Conservation (phyloP, 2,888 invertebrate genomes). For the Lasioglossum villosulum region DNA sequence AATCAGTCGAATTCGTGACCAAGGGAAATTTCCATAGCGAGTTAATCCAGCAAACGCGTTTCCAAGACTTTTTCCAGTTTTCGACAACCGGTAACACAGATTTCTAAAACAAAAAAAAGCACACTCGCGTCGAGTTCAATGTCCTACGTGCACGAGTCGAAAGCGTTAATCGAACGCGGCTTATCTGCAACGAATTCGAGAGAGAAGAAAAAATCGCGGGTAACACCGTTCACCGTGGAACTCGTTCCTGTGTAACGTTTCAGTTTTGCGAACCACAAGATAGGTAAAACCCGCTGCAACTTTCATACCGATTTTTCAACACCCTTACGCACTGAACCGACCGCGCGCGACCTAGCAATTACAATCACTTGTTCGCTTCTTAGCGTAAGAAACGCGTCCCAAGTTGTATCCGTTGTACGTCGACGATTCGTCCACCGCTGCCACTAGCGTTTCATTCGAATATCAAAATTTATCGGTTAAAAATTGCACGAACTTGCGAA, state of each 20-base stretch:
- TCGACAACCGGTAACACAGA: not conserved
- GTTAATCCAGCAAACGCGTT: not conserved
- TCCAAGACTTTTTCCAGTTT: not conserved
- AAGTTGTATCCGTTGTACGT: not conserved
- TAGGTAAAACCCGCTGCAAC: slow-evolving; percentile 43
- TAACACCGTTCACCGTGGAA: slow-evolving; percentile 48
- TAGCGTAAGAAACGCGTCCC: not conserved
- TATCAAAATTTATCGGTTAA: not conserved
- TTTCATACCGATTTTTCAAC: slow-evolving; percentile 68
- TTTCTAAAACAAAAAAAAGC: slow-evolving; percentile 19
- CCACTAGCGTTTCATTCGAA: not conserved
- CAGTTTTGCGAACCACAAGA: slow-evolving; percentile 39
- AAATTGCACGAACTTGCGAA: not conserved
- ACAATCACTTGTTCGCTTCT: not conserved
- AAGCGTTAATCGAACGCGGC: slow-evolving; percentile 18
- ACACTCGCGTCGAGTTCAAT: slow-evolving; percentile 26
- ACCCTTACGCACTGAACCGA: slow-evolving; percentile 36
- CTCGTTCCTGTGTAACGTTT: slow-evolving; percentile 56
- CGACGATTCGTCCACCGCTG: not conserved
- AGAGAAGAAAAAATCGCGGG: slow-evolving; percentile 16
- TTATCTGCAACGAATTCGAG: slow-evolving; percentile 36
- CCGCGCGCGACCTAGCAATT: not conserved
- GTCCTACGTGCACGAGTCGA: slow-evolving; percentile 10
- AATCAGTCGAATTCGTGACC: not conserved
- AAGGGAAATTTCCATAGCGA: not conserved